Conservation (phyloP, 2,113 vertebrate genomes). For the Hyperopisus bebe region DNA sequence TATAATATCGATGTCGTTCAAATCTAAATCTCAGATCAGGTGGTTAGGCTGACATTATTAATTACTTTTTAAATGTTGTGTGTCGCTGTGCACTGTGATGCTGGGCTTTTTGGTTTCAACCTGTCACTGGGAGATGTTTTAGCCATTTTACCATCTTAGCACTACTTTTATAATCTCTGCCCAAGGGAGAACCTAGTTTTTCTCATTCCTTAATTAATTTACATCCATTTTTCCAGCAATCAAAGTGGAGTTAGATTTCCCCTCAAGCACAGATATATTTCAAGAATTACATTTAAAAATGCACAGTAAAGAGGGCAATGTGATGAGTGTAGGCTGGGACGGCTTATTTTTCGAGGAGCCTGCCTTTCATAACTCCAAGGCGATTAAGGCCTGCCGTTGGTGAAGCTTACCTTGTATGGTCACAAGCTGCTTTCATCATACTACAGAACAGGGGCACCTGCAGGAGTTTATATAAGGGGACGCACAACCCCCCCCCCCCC, state of each 20-base stretch:
- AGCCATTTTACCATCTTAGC: not conserved
- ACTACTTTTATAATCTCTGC: not conserved
- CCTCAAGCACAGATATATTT: not conserved
- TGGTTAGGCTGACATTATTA: not conserved
- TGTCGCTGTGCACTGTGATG: not conserved
- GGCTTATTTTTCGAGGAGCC: not conserved
- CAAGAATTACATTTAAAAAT: not conserved
- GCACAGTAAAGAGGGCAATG: not conserved
- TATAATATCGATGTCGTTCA: not conserved
- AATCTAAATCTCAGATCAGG: not conserved
- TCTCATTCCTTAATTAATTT: constrained; percentile 1
- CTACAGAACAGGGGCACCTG: not conserved
- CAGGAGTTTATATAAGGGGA: not conserved
- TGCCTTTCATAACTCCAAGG: not conserved
- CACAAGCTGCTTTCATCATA: not conserved
- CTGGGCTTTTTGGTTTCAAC: not conserved
- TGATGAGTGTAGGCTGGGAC: not conserved
- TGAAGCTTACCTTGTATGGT: not conserved
- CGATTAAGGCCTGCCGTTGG: not conserved
- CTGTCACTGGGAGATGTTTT: not conserved
- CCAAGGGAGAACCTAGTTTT: not conserved
- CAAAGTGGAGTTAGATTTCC: not conserved
- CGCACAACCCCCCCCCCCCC: no score
- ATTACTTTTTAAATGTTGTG: not conserved
- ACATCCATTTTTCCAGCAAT: not conserved